Percentiles rank a stretch among this genome's conserved stretches.
Evolutionary conservation across 2,888 invertebrate genomes (phyloP).

Genomic region (Acleris cristana): DNA sequence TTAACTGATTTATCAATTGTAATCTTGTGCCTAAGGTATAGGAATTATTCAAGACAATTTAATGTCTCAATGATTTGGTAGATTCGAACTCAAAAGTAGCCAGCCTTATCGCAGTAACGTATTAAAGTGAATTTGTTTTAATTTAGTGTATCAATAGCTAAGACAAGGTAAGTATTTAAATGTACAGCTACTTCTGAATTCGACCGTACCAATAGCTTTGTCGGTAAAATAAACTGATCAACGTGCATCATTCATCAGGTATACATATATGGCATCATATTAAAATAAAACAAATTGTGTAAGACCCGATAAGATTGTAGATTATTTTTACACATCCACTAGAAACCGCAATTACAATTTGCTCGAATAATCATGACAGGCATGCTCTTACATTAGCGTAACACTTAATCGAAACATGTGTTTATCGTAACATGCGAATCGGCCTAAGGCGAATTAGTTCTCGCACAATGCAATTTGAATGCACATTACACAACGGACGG

Average conservation of each 20-base stretch:
- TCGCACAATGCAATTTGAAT: slow-evolving; percentile 85
- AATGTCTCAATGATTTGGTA: not conserved
- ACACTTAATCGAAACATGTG: slow-evolving; percentile 80
- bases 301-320: not conserved
- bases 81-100: too few relatives aligned
- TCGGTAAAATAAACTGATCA: too few relatives aligned
- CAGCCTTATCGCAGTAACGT: too few relatives aligned
- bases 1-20: slow-evolving; percentile 14
- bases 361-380: slow-evolving; percentile 46
- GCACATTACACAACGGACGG: slow-evolving; percentile 84
- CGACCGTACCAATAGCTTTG: too few relatives aligned
- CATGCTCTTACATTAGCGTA: slow-evolving; percentile 60
- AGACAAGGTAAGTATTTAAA: too few relatives aligned
- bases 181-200: too few relatives aligned
- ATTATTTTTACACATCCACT: slow-evolving; percentile 15
- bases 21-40: slow-evolving; percentile 1
- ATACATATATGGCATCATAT: not conserved
- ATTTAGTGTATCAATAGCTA: too few relatives aligned
- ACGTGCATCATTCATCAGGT: too few relatives aligned
- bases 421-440: slow-evolving; percentile 83
- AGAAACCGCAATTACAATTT: slow-evolving; percentile 18
- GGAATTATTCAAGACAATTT: not conserved
- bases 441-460: slow-evolving; percentile 83
- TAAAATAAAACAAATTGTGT: not conserved
- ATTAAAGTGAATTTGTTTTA: too few relatives aligned